phyloP scores from a whole-genome alignment of 2,888 invertebrate genomes.

The Enchytraeus crypticus region DNA sequence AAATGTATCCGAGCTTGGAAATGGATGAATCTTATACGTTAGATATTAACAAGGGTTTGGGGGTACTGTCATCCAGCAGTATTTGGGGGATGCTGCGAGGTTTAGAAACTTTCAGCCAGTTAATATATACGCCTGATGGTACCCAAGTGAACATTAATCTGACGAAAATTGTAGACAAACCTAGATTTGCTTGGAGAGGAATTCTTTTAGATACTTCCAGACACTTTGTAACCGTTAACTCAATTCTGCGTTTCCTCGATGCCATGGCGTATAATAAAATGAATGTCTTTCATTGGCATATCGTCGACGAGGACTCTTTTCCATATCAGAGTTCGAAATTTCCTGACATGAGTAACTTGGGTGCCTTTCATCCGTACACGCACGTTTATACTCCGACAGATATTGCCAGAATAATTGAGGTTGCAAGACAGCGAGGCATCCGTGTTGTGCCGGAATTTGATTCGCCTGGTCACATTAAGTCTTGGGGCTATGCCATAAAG shows the following conservation, averaged over 20 bases:
- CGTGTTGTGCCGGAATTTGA: slow-evolving; percentile 84
- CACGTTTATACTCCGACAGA: slow-evolving; percentile 58
- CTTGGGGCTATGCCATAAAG: not conserved
- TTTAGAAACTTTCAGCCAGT: slow-evolving; percentile 75
- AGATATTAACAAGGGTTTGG: not conserved
- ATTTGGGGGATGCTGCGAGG: slow-evolving; percentile 79
- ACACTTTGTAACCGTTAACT: slow-evolving; percentile 65
- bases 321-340: slow-evolving; percentile 59
- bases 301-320: slow-evolving; percentile 81
- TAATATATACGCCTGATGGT: slow-evolving; percentile 51
- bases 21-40: slow-evolving; percentile 60
- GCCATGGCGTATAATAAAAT: slow-evolving; percentile 82
- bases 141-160: slow-evolving; percentile 59
- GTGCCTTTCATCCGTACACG: slow-evolving; percentile 41
- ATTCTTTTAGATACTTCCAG: slow-evolving; percentile 77
- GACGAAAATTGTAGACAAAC: slow-evolving; percentile 65
- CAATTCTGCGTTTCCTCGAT: slow-evolving; percentile 62
- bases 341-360: slow-evolving; percentile 40
- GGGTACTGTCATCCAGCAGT: slow-evolving; percentile 36
- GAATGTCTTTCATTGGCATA: slow-evolving; percentile 83
- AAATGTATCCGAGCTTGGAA: slow-evolving; percentile 58
- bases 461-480: slow-evolving; percentile 56
- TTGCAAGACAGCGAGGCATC: slow-evolving; percentile 71
- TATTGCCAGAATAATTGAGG: slow-evolving; percentile 61
- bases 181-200: slow-evolving; percentile 72